These are phyloP conservation scores for Scortum barcoo DNA, from an alignment of 2,113 vertebrate genomes.

Conservation along the genomic window DNA sequence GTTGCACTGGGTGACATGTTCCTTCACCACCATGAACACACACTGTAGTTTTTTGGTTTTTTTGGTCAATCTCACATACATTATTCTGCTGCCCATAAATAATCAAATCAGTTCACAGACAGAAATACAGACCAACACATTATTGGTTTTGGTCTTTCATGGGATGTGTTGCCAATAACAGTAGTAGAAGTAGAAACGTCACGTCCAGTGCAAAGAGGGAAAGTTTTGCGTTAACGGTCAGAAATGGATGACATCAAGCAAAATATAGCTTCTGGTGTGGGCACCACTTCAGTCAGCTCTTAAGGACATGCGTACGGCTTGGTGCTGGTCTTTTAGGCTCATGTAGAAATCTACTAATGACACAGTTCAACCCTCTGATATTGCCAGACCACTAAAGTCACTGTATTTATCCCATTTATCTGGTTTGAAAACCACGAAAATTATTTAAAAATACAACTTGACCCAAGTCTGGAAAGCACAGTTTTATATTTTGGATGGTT, in stretches of 20 bases:
- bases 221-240: not conserved
- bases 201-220: not conserved
- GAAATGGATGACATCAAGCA: not conserved
- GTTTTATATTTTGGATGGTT: constrained; percentile 46
- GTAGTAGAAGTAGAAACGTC: not conserved
- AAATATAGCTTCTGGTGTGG: not conserved
- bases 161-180: not conserved
- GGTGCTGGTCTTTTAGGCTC: not conserved
- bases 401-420: not conserved
- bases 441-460: constrained; percentile 55
- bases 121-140: not conserved
- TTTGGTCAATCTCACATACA: not conserved
- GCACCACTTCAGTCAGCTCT: not conserved
- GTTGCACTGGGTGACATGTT: too few relatives aligned
- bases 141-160: too few relatives aligned
- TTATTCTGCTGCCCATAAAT: not conserved
- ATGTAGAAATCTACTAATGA: not conserved
- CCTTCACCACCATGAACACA: not conserved
- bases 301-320: not conserved
- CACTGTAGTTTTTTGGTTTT: too few relatives aligned
- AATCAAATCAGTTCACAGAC: too few relatives aligned
- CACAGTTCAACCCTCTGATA: not conserved
- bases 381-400: not conserved
- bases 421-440: constrained; percentile 34
- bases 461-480: constrained; percentile 49